These are phyloP conservation scores for Metopolophium dirhodum DNA, from an alignment of 1,140 invertebrate species.

Conservation along the genomic window DNA sequence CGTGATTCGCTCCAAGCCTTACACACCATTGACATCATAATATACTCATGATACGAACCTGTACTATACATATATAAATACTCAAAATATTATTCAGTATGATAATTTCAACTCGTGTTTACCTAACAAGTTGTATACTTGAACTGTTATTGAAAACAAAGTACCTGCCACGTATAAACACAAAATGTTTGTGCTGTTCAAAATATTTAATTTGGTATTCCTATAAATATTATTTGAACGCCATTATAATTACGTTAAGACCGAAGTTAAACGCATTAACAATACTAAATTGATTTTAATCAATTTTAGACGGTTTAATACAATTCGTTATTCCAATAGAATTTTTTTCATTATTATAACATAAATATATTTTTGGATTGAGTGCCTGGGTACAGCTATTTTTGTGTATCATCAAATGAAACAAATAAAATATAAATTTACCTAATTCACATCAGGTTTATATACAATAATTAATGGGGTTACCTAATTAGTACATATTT, in stretches of 20 bases:
- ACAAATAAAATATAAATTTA: too few relatives aligned
- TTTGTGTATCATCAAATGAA: too few relatives aligned
- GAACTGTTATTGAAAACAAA: background rate
- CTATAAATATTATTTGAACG: background rate
- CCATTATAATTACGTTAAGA: background rate
- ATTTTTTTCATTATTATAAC: background rate
- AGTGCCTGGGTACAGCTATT: too few relatives aligned
- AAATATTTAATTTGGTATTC: background rate
- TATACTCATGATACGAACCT: background rate
- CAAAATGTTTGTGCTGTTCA: background rate
- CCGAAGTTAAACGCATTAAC: background rate
- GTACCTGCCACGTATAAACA: background rate
- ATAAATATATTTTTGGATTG: too few relatives aligned
- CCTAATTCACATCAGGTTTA: too few relatives aligned
- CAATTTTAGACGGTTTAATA: background rate
- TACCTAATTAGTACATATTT: too few relatives aligned
- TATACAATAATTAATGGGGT: too few relatives aligned
- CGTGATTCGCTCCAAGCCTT: background rate
- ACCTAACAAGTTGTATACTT: background rate
- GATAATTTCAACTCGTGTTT: background rate
- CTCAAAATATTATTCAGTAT: background rate
- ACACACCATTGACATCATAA: background rate
- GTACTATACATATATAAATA: background rate
- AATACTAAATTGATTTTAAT: background rate
- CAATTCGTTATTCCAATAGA: background rate